Evolutionary conservation across 2,113 vertebrate genomes (phyloP).

Genomic region (Cromileptes altivelis): DNA sequence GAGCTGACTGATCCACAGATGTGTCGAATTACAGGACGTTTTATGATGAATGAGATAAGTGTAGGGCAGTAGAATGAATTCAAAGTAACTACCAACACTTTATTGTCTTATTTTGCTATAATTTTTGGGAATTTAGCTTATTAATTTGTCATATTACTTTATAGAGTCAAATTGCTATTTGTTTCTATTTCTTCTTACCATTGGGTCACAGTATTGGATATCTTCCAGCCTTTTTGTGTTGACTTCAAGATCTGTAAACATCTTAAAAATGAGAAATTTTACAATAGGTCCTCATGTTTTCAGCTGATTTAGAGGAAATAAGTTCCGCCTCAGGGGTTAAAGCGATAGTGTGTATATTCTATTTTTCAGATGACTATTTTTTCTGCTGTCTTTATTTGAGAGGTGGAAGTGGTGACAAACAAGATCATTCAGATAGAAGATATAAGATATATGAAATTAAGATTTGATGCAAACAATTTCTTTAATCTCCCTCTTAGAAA

Average conservation of each 20-base stretch:
- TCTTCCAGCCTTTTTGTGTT: too few relatives aligned
- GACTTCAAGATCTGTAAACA: background rate
- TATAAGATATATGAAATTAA: background rate
- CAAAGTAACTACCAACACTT: background rate
- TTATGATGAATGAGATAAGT: background rate
- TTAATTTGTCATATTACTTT: background rate
- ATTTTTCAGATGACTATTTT: background rate
- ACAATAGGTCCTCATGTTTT: background rate
- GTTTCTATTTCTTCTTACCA: background rate
- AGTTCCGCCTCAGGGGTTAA: too few relatives aligned
- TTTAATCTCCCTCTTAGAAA: background rate
- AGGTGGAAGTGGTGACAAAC: background rate
- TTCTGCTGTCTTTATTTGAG: background rate
- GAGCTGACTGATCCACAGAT: slow-evolving; percentile 11
- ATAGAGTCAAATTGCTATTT: background rate
- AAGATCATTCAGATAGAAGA: too few relatives aligned
- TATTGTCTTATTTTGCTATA: too few relatives aligned
- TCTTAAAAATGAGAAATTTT: too few relatives aligned
- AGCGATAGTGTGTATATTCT: too few relatives aligned
- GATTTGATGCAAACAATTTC: background rate
- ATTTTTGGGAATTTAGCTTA: too few relatives aligned
- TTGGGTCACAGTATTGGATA: background rate
- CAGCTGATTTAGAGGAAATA: background rate
- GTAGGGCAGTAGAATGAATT: too few relatives aligned
- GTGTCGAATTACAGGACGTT: too few relatives aligned